These are phyloP conservation scores for Leptinotarsa defecta DNA, from an alignment of 1,140 invertebrate species.

Conservation along the genomic window DNA sequence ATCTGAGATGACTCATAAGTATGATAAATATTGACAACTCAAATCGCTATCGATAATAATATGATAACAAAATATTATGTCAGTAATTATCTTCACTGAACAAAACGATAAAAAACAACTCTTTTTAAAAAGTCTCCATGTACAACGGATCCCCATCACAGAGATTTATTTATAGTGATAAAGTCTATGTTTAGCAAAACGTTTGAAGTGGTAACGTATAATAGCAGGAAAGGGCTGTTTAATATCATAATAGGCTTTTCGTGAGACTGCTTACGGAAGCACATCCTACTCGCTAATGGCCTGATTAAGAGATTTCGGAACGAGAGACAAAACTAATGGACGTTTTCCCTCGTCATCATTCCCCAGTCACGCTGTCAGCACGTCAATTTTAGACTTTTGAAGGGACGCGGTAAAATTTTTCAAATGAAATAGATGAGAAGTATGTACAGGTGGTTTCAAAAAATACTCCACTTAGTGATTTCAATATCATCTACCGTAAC, in stretches of 20 bases:
- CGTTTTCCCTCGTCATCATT: conserved; percentile 37
- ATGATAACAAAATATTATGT: too few species aligned
- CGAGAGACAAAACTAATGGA: conserved; percentile 43
- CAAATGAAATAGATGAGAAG: background rate
- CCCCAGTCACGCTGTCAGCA: conserved; percentile 1
- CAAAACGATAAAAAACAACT: too few species aligned
- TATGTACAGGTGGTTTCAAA: too few species aligned
- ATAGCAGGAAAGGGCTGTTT: conserved; percentile 45
- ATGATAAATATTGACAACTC: too few species aligned
- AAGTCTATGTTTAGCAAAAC: conserved; percentile 29
- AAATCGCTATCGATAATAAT: too few species aligned
- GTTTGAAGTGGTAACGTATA: conserved; percentile 40
- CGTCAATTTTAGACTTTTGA: background rate
- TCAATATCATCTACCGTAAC: too few species aligned
- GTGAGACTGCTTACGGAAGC: conserved; percentile 44
- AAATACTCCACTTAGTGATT: too few species aligned
- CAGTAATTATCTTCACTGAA: too few species aligned
- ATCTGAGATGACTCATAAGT: too few species aligned
- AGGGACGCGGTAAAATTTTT: background rate
- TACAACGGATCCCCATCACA: background rate
- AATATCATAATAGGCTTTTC: conserved; percentile 54
- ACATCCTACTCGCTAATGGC: conserved; percentile 51
- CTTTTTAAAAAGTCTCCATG: background rate
- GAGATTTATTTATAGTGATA: conserved; percentile 29
- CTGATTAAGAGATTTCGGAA: conserved; percentile 52